Evolutionary conservation across 2,797 vertebrate genomes (phyloP).

Genomic region (Crax fasciolata): DNA sequence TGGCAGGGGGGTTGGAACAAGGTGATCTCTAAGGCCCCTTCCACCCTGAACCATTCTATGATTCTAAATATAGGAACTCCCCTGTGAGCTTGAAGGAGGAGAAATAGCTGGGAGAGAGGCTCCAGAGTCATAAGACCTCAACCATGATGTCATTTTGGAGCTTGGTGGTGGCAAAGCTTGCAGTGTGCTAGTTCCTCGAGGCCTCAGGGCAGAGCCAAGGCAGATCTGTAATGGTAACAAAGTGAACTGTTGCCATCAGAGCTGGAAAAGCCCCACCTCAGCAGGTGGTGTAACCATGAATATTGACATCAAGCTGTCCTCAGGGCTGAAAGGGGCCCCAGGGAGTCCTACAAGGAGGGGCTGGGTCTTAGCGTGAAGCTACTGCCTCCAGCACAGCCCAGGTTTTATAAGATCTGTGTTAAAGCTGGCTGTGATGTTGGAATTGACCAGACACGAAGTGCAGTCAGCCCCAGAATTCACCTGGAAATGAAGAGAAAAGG

Average conservation of each 20-base stretch:
- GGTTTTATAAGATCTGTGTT: neutral
- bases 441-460: neutral
- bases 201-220: neutral
- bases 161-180: neutral
- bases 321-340: neutral
- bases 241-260: neutral
- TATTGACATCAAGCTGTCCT: fast-evolving
- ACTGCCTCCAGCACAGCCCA: neutral
- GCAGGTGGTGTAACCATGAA: neutral
- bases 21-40: too few relatives aligned
- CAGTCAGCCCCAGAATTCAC: neutral
- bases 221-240: neutral
- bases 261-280: fast-evolving
- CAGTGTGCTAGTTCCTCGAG: neutral
- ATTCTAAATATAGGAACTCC: neutral
- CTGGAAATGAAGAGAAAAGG: neutral
- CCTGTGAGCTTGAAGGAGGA: neutral
- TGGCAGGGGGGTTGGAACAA: too few relatives aligned
- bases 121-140: neutral
- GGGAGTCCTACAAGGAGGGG: neutral
- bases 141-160: neutral
- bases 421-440: neutral
- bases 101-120: neutral
- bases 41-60: too few relatives aligned
- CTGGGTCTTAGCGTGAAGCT: neutral